Conservation (phyloP, 2,888 invertebrate genomes). For the Schizotus pectinicornis region DNA sequence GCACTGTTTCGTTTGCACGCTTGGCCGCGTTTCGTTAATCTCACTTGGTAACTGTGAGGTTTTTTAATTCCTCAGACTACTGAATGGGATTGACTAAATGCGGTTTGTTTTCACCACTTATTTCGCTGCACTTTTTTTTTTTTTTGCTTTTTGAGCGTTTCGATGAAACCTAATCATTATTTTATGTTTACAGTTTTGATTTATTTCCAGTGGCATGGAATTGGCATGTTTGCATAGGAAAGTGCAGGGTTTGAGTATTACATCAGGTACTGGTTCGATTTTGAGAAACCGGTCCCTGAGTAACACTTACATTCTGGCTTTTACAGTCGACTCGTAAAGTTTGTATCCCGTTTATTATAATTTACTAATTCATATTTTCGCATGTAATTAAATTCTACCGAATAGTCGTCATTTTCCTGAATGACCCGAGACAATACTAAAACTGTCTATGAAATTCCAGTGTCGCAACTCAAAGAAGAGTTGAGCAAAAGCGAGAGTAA, state of each 20-base stretch:
- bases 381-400: constrained; percentile 1
- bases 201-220: constrained; percentile 51
- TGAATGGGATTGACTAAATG: constrained; percentile 82
- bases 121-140: constrained; percentile 48
- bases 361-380: neutral
- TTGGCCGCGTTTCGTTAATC: constrained; percentile 80
- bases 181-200: constrained; percentile 50
- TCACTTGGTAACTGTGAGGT: constrained; percentile 99
- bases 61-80: constrained; percentile 76
- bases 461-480: constrained; percentile 74
- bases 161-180: constrained; percentile 44
- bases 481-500: constrained; percentile 75
- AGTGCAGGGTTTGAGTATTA: constrained; percentile 92
- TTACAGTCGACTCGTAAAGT: constrained; percentile 29
- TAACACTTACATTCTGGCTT: constrained; percentile 81
- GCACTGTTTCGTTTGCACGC: constrained; percentile 49
- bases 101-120: constrained; percentile 60
- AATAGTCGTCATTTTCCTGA: neutral
- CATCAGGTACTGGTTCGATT: constrained; percentile 96
- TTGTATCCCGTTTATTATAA: constrained; percentile 19
- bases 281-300: constrained; percentile 80
- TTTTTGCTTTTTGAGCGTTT: constrained; percentile 52
- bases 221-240: constrained; percentile 59
- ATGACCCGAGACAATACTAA: neutral
- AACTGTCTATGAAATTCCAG: constrained; percentile 59